A percentile compares a stretch with the other conserved stretches of the same genome.
These are phyloP conservation scores for Rhorus exstirpatorius DNA, from an alignment of 2,888 invertebrate genomes.

Conservation along the genomic window DNA sequence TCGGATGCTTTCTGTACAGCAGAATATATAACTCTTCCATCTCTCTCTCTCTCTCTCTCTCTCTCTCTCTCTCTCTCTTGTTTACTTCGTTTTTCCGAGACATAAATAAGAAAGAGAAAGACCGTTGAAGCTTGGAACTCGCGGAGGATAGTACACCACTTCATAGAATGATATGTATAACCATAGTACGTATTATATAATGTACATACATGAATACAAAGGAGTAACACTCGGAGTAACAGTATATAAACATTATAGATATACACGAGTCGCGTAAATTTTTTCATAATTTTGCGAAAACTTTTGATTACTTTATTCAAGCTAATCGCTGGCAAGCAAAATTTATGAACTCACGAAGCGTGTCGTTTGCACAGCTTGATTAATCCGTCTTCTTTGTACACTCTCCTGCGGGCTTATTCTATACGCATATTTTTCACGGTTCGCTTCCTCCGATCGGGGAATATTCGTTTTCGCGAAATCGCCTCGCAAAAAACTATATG, in stretches of 20 bases:
- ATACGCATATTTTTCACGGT: no score
- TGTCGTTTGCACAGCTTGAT: background rate
- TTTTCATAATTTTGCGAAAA: constrained; percentile 18
- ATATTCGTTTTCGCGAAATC: no score
- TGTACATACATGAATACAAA: constrained; percentile 3
- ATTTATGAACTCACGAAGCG: no score
- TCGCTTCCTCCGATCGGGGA: no score
- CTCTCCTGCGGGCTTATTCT: no score
- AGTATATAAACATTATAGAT: no score
- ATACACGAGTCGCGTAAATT: no score
- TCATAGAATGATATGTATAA: no score
- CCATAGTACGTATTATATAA: constrained; percentile 7
- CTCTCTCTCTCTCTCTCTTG: constrained; percentile 16
- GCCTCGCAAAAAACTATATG: no score
- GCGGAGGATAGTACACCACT: constrained; percentile 14
- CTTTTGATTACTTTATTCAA: background rate
- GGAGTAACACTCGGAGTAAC: no score
- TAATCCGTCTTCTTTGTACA: no score
- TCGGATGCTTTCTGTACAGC: constrained; percentile 50
- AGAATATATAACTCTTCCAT: constrained; percentile 32
- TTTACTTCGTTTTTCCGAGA: constrained; percentile 30
- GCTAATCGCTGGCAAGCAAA: no score
- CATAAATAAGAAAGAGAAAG: constrained; percentile 55
- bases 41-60: constrained; percentile 23
- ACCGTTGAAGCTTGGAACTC: constrained; percentile 21